These are phyloP conservation scores for Crocallis elinguaria DNA, from an alignment of 2,888 invertebrate genomes.

Conservation along the genomic window DNA sequence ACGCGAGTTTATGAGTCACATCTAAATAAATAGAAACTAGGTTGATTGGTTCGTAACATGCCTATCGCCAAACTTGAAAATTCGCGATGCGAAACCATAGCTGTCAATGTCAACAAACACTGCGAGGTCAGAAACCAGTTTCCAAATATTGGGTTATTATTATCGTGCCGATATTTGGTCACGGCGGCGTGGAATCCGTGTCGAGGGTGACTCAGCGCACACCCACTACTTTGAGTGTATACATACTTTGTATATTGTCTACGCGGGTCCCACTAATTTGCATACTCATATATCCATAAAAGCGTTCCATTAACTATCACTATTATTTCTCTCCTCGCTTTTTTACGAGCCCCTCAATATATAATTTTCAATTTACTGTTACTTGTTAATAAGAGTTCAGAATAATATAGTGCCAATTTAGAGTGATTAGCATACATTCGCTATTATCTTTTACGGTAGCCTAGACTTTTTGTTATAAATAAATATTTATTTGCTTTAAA, in stretches of 20 bases:
- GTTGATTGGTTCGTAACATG: conserved; percentile 10
- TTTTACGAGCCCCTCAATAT: conserved; percentile 40
- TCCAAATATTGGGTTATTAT: conserved; percentile 55
- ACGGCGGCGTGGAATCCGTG: conserved; percentile 51
- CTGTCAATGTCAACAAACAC: conserved; percentile 31
- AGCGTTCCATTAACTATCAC: conserved; percentile 43
- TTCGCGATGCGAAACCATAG: conserved; percentile 14
- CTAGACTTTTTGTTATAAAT: conserved; percentile 1
- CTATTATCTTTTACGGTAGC: conserved; percentile 20
- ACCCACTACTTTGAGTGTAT: conserved; percentile 54
- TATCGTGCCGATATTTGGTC: conserved; percentile 61
- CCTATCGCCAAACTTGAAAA: conserved; percentile 8
- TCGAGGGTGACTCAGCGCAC: conserved; percentile 65
- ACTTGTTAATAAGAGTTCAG: conserved; percentile 8
- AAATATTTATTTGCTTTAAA: conserved; percentile 16
- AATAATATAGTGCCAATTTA: conserved; percentile 19
- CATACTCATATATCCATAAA: conserved; percentile 56
- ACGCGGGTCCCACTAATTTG: conserved; percentile 48
- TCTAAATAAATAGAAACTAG: conserved; percentile 13
- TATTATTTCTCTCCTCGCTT: conserved; percentile 33
- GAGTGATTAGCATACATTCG: conserved; percentile 16
- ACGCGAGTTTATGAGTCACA: conserved; percentile 6
- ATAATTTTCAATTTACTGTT: conserved; percentile 36
- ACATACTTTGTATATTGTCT: conserved; percentile 20
- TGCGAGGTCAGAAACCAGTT: conserved; percentile 48